Evolutionary conservation across 2,113 vertebrate species (phyloP), one percentile per base, ranked within the genome.

Genomic region (Nesogale talazaci): DNA sequence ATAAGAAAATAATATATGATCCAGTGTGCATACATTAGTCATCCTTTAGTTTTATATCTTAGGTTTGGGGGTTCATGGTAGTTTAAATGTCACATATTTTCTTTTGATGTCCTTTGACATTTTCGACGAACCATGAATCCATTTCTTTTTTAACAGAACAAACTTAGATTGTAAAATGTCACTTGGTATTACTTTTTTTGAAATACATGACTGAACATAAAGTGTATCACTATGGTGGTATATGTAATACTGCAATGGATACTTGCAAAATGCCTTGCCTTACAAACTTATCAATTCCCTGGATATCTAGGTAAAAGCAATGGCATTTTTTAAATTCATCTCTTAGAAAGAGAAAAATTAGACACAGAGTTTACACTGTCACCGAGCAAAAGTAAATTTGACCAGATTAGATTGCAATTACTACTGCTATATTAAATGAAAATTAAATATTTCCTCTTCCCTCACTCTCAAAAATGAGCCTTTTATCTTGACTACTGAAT

Each of bases 111-210:
- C 89, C 75, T 69, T 83, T 94, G 86, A 96, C 63, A 95, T 93
- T 96, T 96, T 94, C 89, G 77, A 92, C 42, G 91, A 95, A 52
- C 19, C 72, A 91, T 78, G 75, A 82, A 94, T 92, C 57, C 38
- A 36, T 83, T 94, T 92, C 84, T 86, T 46, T 69, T 72, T 29
- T 85, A 89, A 85, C 34, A 87, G 90, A 87, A 86, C 36, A 94
- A 91, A 87, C 69, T 91, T 89, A 78, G 82, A 89, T 83, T 94
- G 65, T 91, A 83, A 95, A 95, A 96, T 94, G 90, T 86, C 93
- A 91, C 79, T 95, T 84, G 36, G 59, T 92, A 76, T 94, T 94
- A 89, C 74, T 94, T 76, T 93, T 93, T 82, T 93, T 92, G 83
- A 91, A 96, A 85, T 88, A 89, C 38, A 90, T 70, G 88, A 80